These are phyloP conservation scores for Trisateles emortualis DNA, from an alignment of 2,888 invertebrate genomes.

Conservation along the genomic window DNA sequence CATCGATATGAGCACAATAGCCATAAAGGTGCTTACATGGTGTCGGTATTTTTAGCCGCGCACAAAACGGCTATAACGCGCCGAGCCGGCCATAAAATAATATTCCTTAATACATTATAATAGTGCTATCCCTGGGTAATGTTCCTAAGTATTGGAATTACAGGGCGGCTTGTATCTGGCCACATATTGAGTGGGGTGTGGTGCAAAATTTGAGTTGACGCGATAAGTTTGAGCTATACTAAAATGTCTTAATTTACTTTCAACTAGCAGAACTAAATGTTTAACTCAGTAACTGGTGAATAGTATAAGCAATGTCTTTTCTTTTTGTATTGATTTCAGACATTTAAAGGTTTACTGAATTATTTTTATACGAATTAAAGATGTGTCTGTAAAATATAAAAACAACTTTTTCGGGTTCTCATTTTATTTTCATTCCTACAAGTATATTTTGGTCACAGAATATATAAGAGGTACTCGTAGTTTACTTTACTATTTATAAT, in stretches of 20 bases:
- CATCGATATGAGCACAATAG: conserved; percentile 34
- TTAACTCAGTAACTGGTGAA: too few species aligned
- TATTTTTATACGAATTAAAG: too few species aligned
- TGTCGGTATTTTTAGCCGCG: conserved; percentile 76
- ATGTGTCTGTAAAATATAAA: too few species aligned
- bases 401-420: too few species aligned
- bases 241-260: conserved; percentile 2
- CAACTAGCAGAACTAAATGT: not conserved
- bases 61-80: conserved; percentile 74
- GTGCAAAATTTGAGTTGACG: conserved; percentile 36
- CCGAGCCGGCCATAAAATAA: conserved; percentile 81
- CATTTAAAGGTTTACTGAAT: too few species aligned
- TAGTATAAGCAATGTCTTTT: too few species aligned
- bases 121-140: conserved; percentile 83
- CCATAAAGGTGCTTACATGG: conserved; percentile 42
- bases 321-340: too few species aligned
- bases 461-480: too few species aligned
- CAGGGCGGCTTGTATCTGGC: conserved; percentile 79
- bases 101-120: conserved; percentile 86
- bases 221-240: too few species aligned
- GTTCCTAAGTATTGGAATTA: conserved; percentile 85
- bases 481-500: too few species aligned
- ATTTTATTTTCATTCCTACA: too few species aligned
- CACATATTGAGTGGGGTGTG: conserved; percentile 66
- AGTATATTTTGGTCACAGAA: too few species aligned